Percentiles rank a stretch among this genome's conserved stretches.
Evolutionary conservation across 2,888 invertebrate species (phyloP).

Genomic region (Nomada fucata): DNA sequence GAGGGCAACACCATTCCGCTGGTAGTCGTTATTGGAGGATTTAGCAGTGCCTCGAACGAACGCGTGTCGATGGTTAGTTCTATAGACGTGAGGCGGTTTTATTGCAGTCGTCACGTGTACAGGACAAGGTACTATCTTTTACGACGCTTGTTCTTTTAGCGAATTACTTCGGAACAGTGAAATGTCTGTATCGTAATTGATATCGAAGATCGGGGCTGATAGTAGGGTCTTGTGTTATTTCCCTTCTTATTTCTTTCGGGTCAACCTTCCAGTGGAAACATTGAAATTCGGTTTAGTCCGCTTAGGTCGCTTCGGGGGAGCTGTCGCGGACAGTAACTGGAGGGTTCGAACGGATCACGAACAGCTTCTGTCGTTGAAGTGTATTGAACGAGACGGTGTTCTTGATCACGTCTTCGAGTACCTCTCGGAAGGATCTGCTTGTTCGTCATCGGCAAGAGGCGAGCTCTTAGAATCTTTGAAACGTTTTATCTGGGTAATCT

Average conservation of each 20-base stretch:
- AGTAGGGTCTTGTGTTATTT: too few relatives aligned
- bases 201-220: too few relatives aligned
- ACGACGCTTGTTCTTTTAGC: background rate
- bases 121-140: conserved; percentile 14
- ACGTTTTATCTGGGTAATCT: background rate
- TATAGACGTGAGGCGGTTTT: conserved; percentile 1
- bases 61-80: conserved; percentile 18
- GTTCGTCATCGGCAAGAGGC: background rate
- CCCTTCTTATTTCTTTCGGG: background rate
- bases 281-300: background rate
- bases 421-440: conserved; percentile 34
- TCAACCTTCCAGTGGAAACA: background rate
- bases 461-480: background rate
- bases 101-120: conserved; percentile 17
- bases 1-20: background rate
- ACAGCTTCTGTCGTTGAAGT: conserved; percentile 58
- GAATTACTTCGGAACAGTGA: background rate
- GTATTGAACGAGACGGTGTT: conserved; percentile 59
- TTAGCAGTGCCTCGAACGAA: background rate
- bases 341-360: conserved; percentile 24
- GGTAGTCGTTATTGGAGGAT: background rate
- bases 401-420: conserved; percentile 58
- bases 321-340: conserved; percentile 12
- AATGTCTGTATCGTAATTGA: too few relatives aligned
- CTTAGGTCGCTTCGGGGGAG: background rate